Evolutionary conservation across 2,113 vertebrate species (phyloP).

Genomic region (Callionymus lyra): DNA sequence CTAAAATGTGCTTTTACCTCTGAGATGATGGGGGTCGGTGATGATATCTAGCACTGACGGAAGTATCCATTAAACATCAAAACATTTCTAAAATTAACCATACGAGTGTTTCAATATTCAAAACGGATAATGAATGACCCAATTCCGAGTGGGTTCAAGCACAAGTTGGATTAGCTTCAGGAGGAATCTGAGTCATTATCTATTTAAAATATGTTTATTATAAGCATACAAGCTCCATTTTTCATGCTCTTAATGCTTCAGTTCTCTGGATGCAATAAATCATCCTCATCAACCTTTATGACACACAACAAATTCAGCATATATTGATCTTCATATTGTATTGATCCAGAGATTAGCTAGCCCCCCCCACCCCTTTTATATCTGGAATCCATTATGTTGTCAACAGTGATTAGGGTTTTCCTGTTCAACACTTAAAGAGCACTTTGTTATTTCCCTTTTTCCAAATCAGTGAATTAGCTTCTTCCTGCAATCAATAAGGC

Average conservation of each 20-base stretch:
- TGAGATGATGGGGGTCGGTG: too few species aligned
- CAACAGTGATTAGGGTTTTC: slow-evolving; percentile 18
- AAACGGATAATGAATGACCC: too few species aligned
- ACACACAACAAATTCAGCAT: slow-evolving; percentile 3
- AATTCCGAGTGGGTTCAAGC: not conserved
- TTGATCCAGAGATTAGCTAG: slow-evolving; percentile 1
- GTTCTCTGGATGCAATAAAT: slow-evolving; percentile 12
- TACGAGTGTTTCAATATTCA: too few species aligned
- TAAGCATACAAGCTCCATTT: slow-evolving; percentile 23
- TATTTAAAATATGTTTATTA: slow-evolving; percentile 16
- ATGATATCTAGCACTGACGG: too few species aligned
- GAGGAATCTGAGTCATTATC: slow-evolving; percentile 21
- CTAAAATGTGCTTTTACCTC: too few species aligned
- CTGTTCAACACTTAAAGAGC: slow-evolving; percentile 5
- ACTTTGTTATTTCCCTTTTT: slow-evolving; percentile 7
- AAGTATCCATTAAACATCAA: too few species aligned
- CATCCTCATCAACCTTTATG: slow-evolving; percentile 14
- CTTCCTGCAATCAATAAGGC: not conserved
- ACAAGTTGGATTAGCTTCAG: slow-evolving; percentile 18
- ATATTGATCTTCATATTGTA: slow-evolving; percentile 17
- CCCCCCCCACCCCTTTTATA: too few species aligned
- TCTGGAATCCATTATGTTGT: slow-evolving; percentile 31
- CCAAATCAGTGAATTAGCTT: slow-evolving; percentile 11
- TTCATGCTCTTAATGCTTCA: slow-evolving; percentile 25
- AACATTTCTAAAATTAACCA: too few species aligned